Evolutionary conservation across 2,113 vertebrate genomes (phyloP), one percentile per base, ranked within the genome.

Genomic region (Choloepus hoffmanni): DNA sequence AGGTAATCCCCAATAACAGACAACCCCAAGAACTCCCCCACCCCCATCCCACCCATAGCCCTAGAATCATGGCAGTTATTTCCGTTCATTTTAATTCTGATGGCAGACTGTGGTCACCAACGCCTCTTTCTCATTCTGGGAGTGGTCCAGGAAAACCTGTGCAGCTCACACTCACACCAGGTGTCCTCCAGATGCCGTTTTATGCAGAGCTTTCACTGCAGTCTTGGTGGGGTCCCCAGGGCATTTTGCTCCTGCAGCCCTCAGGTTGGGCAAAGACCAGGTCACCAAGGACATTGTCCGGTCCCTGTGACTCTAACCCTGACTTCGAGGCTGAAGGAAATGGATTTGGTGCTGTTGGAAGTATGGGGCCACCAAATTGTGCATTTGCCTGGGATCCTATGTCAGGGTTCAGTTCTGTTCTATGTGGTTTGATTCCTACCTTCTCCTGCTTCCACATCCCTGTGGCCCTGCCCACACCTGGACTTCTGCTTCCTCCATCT

Each of bases 281-380:
- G 11, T 7, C 45, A 60, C 19, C 3, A 16, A 50, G 8, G 30
- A 16, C 3, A 1, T 5, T 0, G 28, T 33, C 16, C 28, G 15
- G 8, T 3, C 65, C 26, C 4, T 0, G 0, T 18, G 12, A 53
- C 13, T 55, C 43, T 78, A 18, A n/a, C 36, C 45, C 36, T 43
- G 26, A n/a, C 1, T 13, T 4, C 36, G 73, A 60, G 23, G 7
- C 33, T 36, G 12, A 7, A 82, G 12, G 28, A 70, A 23, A 5
- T 63, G 74, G 23, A 30, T 5, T 21, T 55, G 85, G 26, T 43
- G 40, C 21, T 60, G 5, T 55, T 23, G n/a, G 67, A 84, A 3
- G 19, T 19, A 33, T 5, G 18, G 28, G 28, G 65, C 13, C 23
- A 2, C 50, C 43, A 36, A 48, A 45, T 12, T 30, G 58, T 70